Evolutionary conservation across 2,888 invertebrate species (phyloP).

Genomic region (Dinocampus coccinellae): DNA sequence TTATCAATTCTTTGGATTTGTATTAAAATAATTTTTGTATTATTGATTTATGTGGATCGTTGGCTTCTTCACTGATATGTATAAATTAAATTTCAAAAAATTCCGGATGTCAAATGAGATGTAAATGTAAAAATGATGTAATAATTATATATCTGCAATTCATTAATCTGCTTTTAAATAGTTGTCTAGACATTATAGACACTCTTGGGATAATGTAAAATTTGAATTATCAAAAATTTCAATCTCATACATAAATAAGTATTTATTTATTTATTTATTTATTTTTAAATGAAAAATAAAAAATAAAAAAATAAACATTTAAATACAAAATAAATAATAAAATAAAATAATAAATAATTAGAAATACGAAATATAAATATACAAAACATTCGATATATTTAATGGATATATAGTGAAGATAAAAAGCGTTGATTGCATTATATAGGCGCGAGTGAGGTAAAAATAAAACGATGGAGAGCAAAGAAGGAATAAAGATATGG

Average conservation of each 20-base stretch:
- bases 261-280: too few species aligned
- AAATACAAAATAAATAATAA: background rate
- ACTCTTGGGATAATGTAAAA: background rate
- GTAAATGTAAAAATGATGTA: background rate
- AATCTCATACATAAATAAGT: background rate
- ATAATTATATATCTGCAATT: conserved; percentile 14
- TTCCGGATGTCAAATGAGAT: background rate
- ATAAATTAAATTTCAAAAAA: too few species aligned
- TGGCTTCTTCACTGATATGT: too few species aligned
- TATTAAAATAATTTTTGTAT: background rate
- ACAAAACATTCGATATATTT: background rate
- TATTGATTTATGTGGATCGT: too few species aligned
- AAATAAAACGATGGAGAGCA: conserved; percentile 29
- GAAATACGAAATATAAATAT: background rate
- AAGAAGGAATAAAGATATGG: conserved; percentile 46
- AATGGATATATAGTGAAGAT: conserved; percentile 3
- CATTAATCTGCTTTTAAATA: background rate
- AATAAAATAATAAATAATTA: background rate
- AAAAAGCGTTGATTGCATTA: conserved; percentile 6
- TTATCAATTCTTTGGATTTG: background rate
- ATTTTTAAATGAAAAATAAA: background rate
- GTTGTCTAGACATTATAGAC: background rate
- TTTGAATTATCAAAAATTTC: background rate
- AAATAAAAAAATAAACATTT: background rate
- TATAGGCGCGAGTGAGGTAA: conserved; percentile 36